These are phyloP conservation scores for cattle (Bos taurus) DNA, from an alignment of 2,113 vertebrate species.

Conservation along the genomic window DNA sequence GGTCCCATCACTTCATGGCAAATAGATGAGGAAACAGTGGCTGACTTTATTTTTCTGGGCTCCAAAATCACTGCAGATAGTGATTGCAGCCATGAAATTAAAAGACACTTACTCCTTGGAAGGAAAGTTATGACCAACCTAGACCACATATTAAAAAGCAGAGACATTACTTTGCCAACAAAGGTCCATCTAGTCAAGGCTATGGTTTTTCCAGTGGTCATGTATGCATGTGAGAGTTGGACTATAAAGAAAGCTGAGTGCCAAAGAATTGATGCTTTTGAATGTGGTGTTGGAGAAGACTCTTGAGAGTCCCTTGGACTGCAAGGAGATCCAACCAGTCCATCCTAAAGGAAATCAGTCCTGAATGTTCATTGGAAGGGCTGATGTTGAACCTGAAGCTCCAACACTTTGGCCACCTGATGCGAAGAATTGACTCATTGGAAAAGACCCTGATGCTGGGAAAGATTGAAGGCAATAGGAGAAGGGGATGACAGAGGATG, in stretches of 20 bases:
- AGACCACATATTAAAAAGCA: background rate
- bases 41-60: background rate
- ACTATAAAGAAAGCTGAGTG: too few species aligned
- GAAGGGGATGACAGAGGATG: background rate
- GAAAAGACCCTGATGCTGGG: too few species aligned
- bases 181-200: accelerated
- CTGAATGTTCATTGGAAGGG: too few species aligned
- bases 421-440: too few species aligned
- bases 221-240: background rate
- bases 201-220: background rate
- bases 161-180: background rate
- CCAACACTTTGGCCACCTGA: too few species aligned
- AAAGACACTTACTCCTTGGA: background rate
- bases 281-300: too few species aligned
- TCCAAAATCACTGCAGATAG: background rate
- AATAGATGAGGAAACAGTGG: background rate
- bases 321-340: too few species aligned
- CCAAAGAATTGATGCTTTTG: too few species aligned
- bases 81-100: background rate
- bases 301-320: too few species aligned
- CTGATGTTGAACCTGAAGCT: too few species aligned
- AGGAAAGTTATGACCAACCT: background rate
- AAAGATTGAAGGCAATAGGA: background rate
- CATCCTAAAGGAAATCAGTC: too few species aligned
- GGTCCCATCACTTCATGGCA: too few species aligned